A percentile compares a stretch with the other conserved stretches of the same genome.
Evolutionary conservation across 1,140 invertebrate genomes (phyloP).

Genomic region (Drosophila kepulauana): DNA sequence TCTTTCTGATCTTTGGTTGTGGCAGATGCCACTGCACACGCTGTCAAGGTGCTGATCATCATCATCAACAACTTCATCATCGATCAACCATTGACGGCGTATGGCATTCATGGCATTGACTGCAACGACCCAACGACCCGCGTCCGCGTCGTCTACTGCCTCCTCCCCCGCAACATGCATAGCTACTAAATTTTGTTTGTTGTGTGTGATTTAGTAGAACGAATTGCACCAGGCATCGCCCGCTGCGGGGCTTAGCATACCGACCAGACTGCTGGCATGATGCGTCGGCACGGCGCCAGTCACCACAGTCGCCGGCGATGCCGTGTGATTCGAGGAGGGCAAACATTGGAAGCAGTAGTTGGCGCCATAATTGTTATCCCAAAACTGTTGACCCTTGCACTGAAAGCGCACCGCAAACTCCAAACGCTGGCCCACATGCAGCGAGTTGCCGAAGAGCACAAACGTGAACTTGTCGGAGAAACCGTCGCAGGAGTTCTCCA

Average conservation of each 20-base stretch:
- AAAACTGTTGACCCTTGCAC: constrained; percentile 93
- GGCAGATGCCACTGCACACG: constrained; percentile 1
- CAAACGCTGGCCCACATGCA: constrained; percentile 90
- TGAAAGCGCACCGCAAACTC: constrained; percentile 94
- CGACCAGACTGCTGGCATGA: constrained; percentile 59
- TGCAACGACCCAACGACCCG: constrained; percentile 41
- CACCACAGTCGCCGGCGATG: constrained; percentile 71
- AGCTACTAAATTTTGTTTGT: constrained; percentile 6
- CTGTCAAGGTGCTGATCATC: background rate
- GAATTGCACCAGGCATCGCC: constrained; percentile 84
- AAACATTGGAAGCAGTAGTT: constrained; percentile 95
- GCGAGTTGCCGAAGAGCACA: constrained; percentile 89
- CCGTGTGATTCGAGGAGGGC: constrained; percentile 84
- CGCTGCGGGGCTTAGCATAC: constrained; percentile 77
- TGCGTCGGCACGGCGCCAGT: constrained; percentile 62
- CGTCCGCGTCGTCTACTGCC: constrained; percentile 50
- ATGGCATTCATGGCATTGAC: constrained; percentile 9
- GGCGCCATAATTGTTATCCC: constrained; percentile 94
- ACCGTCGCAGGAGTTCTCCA: constrained; percentile 95
- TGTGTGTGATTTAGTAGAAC: constrained; percentile 63
- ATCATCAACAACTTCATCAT: background rate
- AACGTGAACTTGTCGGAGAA: constrained; percentile 96
- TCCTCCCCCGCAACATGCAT: constrained; percentile 17
- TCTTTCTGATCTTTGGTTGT: constrained; percentile 18
- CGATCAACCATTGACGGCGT: constrained; percentile 26